Percentiles rank a stretch among this genome's conserved stretches.
Evolutionary conservation across 2,797 vertebrate genomes (phyloP).

Genomic region (Tragopan temminckii): DNA sequence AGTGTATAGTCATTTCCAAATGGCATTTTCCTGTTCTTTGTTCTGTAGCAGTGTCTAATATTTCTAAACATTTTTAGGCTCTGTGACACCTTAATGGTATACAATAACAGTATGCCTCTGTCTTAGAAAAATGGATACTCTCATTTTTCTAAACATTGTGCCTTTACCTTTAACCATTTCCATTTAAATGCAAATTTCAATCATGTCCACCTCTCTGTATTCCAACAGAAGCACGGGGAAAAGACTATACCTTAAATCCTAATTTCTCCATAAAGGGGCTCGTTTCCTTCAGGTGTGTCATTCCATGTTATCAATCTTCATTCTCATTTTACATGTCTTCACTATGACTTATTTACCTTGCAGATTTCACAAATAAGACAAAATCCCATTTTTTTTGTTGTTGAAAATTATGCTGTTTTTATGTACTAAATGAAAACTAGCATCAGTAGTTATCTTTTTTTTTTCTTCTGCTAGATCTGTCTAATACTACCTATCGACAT

Average conservation of each 20-base stretch:
- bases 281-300: slow-evolving; percentile 54
- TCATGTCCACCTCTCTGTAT: slow-evolving; percentile 82
- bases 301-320: slow-evolving; percentile 36
- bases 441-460: not conserved
- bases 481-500: not conserved
- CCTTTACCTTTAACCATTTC: slow-evolving; percentile 84
- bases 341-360: slow-evolving; percentile 25
- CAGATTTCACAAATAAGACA: slow-evolving; percentile 1
- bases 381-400: not conserved
- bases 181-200: slow-evolving; percentile 88
- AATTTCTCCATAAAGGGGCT: slow-evolving; percentile 60
- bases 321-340: slow-evolving; percentile 27
- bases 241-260: slow-evolving; percentile 76
- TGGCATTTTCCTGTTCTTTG: slow-evolving; percentile 67
- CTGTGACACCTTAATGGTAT: slow-evolving; percentile 83
- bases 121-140: slow-evolving; percentile 85
- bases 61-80: slow-evolving; percentile 84
- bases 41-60: slow-evolving; percentile 76
- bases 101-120: slow-evolving; percentile 80
- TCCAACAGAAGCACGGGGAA: slow-evolving; percentile 49
- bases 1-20: slow-evolving; percentile 77
- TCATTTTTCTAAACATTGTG: slow-evolving; percentile 84
- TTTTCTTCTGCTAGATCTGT: slow-evolving; percentile 13
- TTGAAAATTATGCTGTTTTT: not conserved
- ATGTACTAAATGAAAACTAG: slow-evolving; percentile 13